phyloP scores from a whole-genome alignment of 2,888 invertebrate genomes.

The Lasioglossum villosulum region DNA sequence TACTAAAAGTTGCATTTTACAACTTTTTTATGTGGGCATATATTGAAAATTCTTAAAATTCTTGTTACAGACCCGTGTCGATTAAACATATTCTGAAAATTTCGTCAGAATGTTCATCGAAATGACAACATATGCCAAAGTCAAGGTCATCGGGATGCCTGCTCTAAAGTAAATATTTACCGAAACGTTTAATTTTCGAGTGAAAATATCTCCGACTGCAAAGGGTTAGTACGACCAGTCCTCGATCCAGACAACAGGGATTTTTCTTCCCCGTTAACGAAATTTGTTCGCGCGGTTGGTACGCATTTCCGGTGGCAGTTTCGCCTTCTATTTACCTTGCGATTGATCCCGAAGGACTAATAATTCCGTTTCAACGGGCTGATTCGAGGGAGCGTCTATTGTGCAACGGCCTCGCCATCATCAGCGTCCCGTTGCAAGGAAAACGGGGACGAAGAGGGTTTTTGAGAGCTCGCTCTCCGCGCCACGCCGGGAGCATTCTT shows the following conservation, averaged over 20 bases:
- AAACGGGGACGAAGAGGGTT: slow-evolving; percentile 40
- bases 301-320: slow-evolving; percentile 9
- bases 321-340: slow-evolving; percentile 33
- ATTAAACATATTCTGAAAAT: too few relatives aligned
- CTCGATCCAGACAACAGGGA: neutral
- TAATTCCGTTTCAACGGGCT: slow-evolving; percentile 35
- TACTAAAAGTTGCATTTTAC: too few relatives aligned
- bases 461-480: slow-evolving; percentile 6
- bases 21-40: too few relatives aligned
- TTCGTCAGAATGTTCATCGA: too few relatives aligned
- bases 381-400: slow-evolving; percentile 32
- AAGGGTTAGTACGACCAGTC: too few relatives aligned
- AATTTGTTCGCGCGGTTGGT: neutral
- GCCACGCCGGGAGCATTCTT: slow-evolving; percentile 29
- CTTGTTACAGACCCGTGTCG: too few relatives aligned
- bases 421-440: slow-evolving; percentile 25
- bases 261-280: neutral
- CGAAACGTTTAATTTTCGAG: too few relatives aligned
- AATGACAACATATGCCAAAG: too few relatives aligned
- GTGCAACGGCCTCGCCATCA: slow-evolving; percentile 7
- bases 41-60: too few relatives aligned
- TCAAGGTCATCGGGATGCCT: too few relatives aligned
- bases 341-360: slow-evolving; percentile 24
- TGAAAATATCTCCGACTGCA: too few relatives aligned
- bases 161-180: too few relatives aligned